phyloP scores from a whole-genome alignment of 1,140 invertebrate genomes.

The Caerostris darwini region DNA sequence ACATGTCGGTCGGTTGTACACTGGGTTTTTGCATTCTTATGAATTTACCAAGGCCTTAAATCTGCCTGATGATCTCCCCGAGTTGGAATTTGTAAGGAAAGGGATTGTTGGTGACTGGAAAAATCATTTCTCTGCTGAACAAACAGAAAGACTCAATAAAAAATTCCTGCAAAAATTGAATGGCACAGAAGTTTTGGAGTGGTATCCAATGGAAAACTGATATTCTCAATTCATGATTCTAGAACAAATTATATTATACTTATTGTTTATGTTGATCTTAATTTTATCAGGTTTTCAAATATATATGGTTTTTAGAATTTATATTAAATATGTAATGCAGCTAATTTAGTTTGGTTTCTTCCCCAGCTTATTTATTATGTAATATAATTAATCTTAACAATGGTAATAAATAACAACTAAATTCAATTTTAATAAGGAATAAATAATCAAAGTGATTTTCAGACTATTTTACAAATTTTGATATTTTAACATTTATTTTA shows the following conservation, averaged over 20 bases:
- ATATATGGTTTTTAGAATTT: background rate
- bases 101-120: conserved; percentile 68
- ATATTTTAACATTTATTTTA: too few species aligned
- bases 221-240: background rate
- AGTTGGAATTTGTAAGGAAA: conserved; percentile 50
- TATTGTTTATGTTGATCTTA: background rate
- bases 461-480: too few species aligned
- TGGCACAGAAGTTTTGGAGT: conserved; percentile 37
- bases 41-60: conserved; percentile 2
- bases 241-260: background rate
- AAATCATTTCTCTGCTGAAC: conserved; percentile 45
- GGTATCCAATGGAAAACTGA: background rate
- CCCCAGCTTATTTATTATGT: too few species aligned
- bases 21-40: background rate
- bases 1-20: background rate
- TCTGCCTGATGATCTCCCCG: background rate
- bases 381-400: too few species aligned
- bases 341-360: too few species aligned
- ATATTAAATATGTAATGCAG: too few species aligned
- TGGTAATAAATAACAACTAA: too few species aligned
- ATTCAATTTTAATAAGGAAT: too few species aligned
- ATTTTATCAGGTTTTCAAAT: background rate
- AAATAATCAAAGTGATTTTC: too few species aligned
- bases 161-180: conserved; percentile 48
- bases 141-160: conserved; percentile 36